Base-by-base conservation (phyloP, 2,113 vertebrate species). In the Galeopterus variegatus region DNA sequence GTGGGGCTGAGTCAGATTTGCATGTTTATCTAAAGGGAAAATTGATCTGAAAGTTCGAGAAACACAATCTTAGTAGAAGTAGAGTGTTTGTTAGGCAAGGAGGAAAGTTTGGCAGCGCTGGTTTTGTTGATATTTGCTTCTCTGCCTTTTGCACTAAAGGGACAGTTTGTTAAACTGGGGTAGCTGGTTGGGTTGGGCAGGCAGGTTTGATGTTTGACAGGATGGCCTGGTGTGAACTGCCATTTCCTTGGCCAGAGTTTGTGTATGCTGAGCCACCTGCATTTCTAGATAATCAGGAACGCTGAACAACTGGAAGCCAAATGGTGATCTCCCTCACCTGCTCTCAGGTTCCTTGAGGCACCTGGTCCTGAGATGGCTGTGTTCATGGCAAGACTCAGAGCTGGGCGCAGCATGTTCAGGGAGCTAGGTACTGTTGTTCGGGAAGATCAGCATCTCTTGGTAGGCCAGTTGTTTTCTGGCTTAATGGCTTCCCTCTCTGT, bases 251-350 rank as follows among this genome's bases (percentile, higher is more conserved):
- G 41, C 41, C 41, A 41, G 41, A 33, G 92, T 23, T 26, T 23
- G 1, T 65, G 45, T 88, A 24, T 26, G 41, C 54, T 56, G 75
- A 56, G 33, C 31, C 41, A 81, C 48, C 36, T 75, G 76, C 77
- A 56, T 88, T 96, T 94, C 80, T 48, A 45, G 90, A 96, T 90
- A 48, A 79, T 70, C 75, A 58, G 58, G 93, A 90, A 87, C 19
- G 14, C 48, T 2, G 58, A 86, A 88, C 48, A 54, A 3, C 58
- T 70, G 31, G 73, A 45, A 88, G 41, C 84, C 13, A 5, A 3
- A 24, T 28, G 64, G 79, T 80, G 77, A 48, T 75, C 17, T 84
- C 36, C 45, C 60, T 90, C 41, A n/a, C 72, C 23, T 64, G 36
- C 56, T 70, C 23, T 75, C 18, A 31, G 64, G 56, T 77, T 21